These are phyloP conservation scores for Campaea margaritaria DNA, from an alignment of 2,888 invertebrate species.

Conservation along the genomic window DNA sequence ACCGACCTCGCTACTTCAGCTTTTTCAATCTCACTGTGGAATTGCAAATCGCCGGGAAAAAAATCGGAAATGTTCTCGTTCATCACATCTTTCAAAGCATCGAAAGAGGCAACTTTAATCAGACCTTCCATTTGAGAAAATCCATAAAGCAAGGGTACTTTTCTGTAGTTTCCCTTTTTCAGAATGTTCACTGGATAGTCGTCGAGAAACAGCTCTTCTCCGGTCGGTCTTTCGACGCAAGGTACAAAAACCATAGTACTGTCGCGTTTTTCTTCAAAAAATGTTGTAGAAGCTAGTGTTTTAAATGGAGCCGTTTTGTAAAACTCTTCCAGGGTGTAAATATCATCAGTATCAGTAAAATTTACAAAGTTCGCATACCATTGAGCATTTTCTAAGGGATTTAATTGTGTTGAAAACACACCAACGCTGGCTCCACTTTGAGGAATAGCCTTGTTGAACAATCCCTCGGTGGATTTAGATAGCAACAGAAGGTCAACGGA, in stretches of 20 bases:
- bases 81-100: slow-evolving; percentile 55
- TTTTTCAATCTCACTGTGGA: slow-evolving; percentile 49
- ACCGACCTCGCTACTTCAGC: slow-evolving; percentile 47
- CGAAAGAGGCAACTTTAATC: slow-evolving; percentile 47
- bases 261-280: too few relatives aligned
- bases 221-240: slow-evolving; percentile 43
- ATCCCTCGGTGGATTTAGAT: slow-evolving; percentile 55
- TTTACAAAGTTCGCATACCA: slow-evolving; percentile 52
- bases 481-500: slow-evolving; percentile 61
- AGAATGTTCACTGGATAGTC: slow-evolving; percentile 56
- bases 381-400: slow-evolving; percentile 61
- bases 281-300: too few relatives aligned
- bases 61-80: slow-evolving; percentile 63
- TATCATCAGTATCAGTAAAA: slow-evolving; percentile 52
- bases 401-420: slow-evolving; percentile 52
- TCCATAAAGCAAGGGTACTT: slow-evolving; percentile 59
- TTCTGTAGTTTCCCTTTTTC: slow-evolving; percentile 46
- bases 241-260: too few relatives aligned
- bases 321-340: slow-evolving; percentile 58
- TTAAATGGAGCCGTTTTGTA: slow-evolving; percentile 49
- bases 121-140: slow-evolving; percentile 65
- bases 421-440: slow-evolving; percentile 59
- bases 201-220: slow-evolving; percentile 47
- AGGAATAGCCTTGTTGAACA: slow-evolving; percentile 62
- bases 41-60: slow-evolving; percentile 59